Percentiles rank a stretch among this genome's conserved stretches.
Evolutionary conservation across 2,113 vertebrate genomes (phyloP).

Genomic region (Plecturocebus donacophilus): DNA sequence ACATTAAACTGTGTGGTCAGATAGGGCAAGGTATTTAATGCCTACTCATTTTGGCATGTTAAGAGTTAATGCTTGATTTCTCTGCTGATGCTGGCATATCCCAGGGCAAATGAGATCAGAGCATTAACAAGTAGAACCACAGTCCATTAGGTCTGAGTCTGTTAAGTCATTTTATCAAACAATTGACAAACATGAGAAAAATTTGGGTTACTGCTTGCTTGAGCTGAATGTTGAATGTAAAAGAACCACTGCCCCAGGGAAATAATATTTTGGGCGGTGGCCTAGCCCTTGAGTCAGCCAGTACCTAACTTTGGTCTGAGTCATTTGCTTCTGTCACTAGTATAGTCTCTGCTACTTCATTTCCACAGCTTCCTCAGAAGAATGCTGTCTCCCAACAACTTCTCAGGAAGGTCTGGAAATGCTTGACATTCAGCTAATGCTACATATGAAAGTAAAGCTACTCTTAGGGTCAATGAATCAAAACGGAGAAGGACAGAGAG

Average conservation of each 20-base stretch:
- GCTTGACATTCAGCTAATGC: slow-evolving; percentile 18
- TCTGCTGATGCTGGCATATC: slow-evolving; percentile 16
- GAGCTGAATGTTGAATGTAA: slow-evolving; percentile 49
- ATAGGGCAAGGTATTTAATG: neutral
- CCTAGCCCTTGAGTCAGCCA: slow-evolving; percentile 57
- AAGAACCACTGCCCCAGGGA: neutral
- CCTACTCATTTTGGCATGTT: neutral
- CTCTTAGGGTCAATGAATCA: neutral
- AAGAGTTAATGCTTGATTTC: neutral
- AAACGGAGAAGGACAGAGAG: neutral
- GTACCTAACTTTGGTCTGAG: slow-evolving; percentile 47
- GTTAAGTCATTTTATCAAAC: slow-evolving; percentile 45
- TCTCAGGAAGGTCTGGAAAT: slow-evolving; percentile 46
- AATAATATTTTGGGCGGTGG: neutral
- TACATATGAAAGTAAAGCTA: slow-evolving; percentile 33
- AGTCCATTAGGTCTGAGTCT: slow-evolving; percentile 34
- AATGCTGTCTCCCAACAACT: neutral
- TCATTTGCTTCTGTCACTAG: slow-evolving; percentile 54
- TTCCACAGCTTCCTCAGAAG: slow-evolving; percentile 45
- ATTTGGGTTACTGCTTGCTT: slow-evolving; percentile 39
- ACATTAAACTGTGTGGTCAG: neutral
- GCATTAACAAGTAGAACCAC: slow-evolving; percentile 36
- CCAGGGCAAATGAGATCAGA: slow-evolving; percentile 8
- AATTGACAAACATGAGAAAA: neutral
- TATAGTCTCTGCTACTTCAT: slow-evolving; percentile 57